A percentile compares a stretch with the other conserved stretches of the same genome.
These are phyloP conservation scores for Tichodroma muraria DNA, from an alignment of 2,113 vertebrate species.

Conservation along the genomic window DNA sequence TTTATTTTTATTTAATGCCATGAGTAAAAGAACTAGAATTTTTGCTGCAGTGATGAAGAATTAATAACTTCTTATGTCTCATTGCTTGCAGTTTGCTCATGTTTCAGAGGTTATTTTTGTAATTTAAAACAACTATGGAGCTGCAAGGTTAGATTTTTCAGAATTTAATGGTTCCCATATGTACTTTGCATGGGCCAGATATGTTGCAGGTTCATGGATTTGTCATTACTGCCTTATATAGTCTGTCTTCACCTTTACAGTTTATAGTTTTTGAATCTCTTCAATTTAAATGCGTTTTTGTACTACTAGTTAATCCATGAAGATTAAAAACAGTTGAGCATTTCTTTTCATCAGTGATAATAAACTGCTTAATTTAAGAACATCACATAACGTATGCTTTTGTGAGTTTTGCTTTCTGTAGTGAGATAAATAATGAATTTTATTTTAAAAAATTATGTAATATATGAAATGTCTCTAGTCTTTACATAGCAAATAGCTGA, in stretches of 20 bases:
- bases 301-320: not conserved
- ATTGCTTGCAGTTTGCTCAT: not conserved
- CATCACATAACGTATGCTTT: not conserved
- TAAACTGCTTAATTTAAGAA: not conserved
- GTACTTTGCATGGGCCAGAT: not conserved
- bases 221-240: not conserved
- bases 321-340: not conserved
- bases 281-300: not conserved
- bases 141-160: not conserved
- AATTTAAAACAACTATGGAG: not conserved
- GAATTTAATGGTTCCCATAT: not conserved
- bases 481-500: not conserved
- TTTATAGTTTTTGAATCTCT: not conserved
- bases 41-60: not conserved
- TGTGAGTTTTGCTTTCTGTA: not conserved
- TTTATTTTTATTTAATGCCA: not conserved
- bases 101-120: not conserved
- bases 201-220: not conserved
- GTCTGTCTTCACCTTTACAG: not conserved
- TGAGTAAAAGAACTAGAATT: not conserved
- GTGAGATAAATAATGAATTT: not conserved
- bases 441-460: not conserved
- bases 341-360: not conserved
- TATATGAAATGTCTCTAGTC: not conserved
- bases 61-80: not conserved